Percentiles rank a stretch among this genome's conserved stretches.
phyloP scores from a whole-genome alignment of 2,797 vertebrate species.

The Ctenopoma multispine region DNA sequence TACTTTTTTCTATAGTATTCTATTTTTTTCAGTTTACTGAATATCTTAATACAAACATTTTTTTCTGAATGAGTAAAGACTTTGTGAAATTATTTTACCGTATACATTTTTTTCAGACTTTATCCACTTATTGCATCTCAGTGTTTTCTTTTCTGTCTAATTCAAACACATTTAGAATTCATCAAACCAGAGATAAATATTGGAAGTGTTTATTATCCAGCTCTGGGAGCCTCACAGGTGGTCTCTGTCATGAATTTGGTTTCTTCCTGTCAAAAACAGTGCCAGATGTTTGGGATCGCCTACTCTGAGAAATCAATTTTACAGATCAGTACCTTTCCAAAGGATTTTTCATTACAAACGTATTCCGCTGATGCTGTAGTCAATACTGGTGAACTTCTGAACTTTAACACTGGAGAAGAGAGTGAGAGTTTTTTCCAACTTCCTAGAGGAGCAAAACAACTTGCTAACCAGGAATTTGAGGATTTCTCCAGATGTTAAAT shows the following conservation, averaged over 20 bases:
- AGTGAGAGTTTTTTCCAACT: neutral
- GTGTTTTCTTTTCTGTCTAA: neutral
- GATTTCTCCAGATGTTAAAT: slow-evolving; percentile 34
- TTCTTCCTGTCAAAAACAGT: slow-evolving; percentile 24
- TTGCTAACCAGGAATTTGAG: slow-evolving; percentile 6
- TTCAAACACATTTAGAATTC: slow-evolving; percentile 10
- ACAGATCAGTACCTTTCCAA: slow-evolving; percentile 7
- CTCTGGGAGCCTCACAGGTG: slow-evolving; percentile 5
- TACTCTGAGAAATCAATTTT: slow-evolving; percentile 26
- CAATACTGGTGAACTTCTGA: slow-evolving; percentile 22
- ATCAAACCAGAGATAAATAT: slow-evolving; percentile 4
- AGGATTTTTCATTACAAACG: slow-evolving; percentile 20
- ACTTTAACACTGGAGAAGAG: neutral
- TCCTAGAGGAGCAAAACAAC: slow-evolving; percentile 4
- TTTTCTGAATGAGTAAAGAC: too few relatives aligned
- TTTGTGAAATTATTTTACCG: too few relatives aligned
- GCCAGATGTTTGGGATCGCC: slow-evolving; percentile 53
- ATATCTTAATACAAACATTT: too few relatives aligned
- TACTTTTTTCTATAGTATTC: too few relatives aligned
- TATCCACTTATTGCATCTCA: neutral
- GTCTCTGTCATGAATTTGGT: slow-evolving; percentile 13
- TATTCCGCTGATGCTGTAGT: slow-evolving; percentile 13
- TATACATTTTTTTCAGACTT: neutral
- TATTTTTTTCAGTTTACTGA: too few relatives aligned
- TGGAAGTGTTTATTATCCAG: neutral